These are phyloP conservation scores for Drosophila dunni DNA, from an alignment of 1,140 invertebrate genomes.

Conservation along the genomic window DNA sequence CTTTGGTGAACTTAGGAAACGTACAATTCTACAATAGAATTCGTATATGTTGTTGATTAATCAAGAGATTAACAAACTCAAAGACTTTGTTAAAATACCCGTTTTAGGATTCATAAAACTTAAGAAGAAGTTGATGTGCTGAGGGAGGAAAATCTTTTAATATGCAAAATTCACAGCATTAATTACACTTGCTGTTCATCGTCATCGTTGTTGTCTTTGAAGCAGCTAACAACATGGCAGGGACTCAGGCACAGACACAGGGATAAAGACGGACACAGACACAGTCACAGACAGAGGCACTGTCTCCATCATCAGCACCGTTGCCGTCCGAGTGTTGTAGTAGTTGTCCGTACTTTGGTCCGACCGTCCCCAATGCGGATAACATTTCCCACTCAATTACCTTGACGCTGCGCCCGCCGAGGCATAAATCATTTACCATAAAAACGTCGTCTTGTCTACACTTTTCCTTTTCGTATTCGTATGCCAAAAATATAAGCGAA, in stretches of 20 bases:
- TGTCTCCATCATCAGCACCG: conserved; percentile 22
- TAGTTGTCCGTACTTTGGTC: not conserved
- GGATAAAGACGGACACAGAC: conserved; percentile 4
- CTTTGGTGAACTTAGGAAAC: no score
- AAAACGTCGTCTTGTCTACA: conserved; percentile 78
- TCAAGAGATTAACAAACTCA: not conserved
- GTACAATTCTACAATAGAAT: no score
- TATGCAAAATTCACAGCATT: conserved; percentile 82
- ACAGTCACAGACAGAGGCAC: conserved; percentile 1
- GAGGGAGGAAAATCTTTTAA: conserved; percentile 68
- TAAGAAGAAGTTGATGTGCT: conserved; percentile 39
- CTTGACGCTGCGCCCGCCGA: conserved; percentile 71
- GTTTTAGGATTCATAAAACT: conserved; percentile 1
- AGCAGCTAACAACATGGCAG: conserved; percentile 74
- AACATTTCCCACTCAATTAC: conserved; percentile 81
- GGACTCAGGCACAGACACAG: conserved; percentile 17
- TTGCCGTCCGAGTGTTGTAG: conserved; percentile 37
- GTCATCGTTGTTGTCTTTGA: conserved; percentile 69
- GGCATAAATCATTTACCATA: conserved; percentile 81
- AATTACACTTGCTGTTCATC: conserved; percentile 74
- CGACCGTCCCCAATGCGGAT: conserved; percentile 24
- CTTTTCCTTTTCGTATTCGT: conserved; percentile 80
- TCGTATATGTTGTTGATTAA: no score
- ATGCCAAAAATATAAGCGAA: conserved; percentile 77
- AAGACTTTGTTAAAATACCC: not conserved